Conservation (phyloP, 1,140 invertebrate genomes). For the Leucophenga varia region DNA sequence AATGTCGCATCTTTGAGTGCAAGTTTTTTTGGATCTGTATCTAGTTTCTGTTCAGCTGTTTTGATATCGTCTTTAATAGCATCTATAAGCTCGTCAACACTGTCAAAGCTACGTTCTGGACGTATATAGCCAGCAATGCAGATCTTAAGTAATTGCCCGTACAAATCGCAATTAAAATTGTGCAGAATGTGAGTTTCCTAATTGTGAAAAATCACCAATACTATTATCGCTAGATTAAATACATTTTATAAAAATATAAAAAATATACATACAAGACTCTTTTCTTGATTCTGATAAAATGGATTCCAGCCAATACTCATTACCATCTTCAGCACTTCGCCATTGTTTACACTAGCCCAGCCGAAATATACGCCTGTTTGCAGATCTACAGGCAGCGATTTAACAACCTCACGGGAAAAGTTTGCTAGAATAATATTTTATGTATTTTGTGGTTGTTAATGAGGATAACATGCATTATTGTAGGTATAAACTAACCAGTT, state of each 20-base stretch:
- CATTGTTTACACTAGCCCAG: conserved; percentile 77
- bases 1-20: conserved; percentile 27
- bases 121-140: conserved; percentile 81
- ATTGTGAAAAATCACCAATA: no score
- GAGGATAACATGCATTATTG: conserved; percentile 13
- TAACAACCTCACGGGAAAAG: conserved; percentile 75
- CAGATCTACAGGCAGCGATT: conserved; percentile 72
- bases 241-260: not conserved
- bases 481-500: conserved; percentile 66
- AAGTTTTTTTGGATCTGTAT: conserved; percentile 15
- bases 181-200: conserved; percentile 91
- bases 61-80: conserved; percentile 77
- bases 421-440: conserved; percentile 69
- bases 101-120: conserved; percentile 79
- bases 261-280: conserved; percentile 77
- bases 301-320: conserved; percentile 96
- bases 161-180: conserved; percentile 83
- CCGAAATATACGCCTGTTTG: conserved; percentile 90
- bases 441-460: conserved; percentile 3
- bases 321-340: conserved; percentile 86
- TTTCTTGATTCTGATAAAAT: conserved; percentile 89
- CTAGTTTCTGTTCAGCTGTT: conserved; percentile 60
- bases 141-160: conserved; percentile 78
- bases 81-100: conserved; percentile 72
- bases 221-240: not conserved